Evolutionary conservation across 2,888 invertebrate species (phyloP), one percentile per base, ranked within the genome.

Genomic region (Atrina japonica): DNA sequence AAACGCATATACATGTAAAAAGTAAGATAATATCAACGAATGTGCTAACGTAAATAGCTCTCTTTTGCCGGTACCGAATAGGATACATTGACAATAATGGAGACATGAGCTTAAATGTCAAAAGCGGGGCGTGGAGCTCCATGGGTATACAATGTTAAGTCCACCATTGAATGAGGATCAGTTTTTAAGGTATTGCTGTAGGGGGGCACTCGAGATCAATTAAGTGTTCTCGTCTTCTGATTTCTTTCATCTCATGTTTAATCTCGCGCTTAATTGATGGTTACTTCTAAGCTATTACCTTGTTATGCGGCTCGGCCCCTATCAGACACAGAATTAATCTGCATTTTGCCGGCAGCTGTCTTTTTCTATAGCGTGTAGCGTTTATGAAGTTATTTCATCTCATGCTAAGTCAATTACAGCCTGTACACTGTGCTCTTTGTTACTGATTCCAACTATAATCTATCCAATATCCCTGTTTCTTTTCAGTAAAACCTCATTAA

Each of bases 331-430:
- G 55, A 56, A 63, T 35, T 55, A 50, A 53, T 53, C 53, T 40
- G 40, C 7, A 56, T 59, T 55, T 30, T 41, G 25, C 16, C 56
- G 52, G 56, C 71, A 72, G 71, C 66, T 72, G 71, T 61, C 71
- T 43, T 25, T 61, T 30, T 55, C 47, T 21, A 53, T 64, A 49
- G 25, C 52, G 67, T 53, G 35, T 52, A 29, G 43, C 52, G 55
- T 60, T 69, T 64, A 72, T 50, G 52, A 52, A 72, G 58, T 65
- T 59, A 72, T 50, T 35, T 55, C 43, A 53, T 50, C 55, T 58
- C 66, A 66, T 27, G 71, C 71, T 61, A 72, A 64, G 71, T 72
- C 71, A 72, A 72, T 72, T 72, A 71, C 50, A 47, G 49, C 50
- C 29, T 53, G 35, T 63, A 63, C 29, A 58, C 40, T 47, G 30